These are phyloP conservation scores for Fratercula arctica DNA, from an alignment of 2,797 vertebrate genomes.

Conservation along the genomic window DNA sequence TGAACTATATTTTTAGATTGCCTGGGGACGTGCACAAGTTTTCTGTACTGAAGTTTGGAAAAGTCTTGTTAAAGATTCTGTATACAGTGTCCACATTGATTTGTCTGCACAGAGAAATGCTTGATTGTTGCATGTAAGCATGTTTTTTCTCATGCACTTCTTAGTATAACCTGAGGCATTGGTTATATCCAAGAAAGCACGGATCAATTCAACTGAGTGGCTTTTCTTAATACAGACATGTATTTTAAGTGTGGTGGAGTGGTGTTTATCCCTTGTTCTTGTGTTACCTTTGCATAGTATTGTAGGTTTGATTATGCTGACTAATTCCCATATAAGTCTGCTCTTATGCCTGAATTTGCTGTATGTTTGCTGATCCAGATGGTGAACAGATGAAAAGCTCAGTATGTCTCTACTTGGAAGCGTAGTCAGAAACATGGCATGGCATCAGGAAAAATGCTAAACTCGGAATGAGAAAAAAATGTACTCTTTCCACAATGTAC, in stretches of 20 bases:
- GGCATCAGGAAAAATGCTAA: background rate
- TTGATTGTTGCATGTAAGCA: background rate
- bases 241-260: background rate
- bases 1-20: background rate
- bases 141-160: background rate
- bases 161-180: background rate
- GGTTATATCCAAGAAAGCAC: background rate
- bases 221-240: background rate
- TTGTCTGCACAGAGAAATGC: background rate
- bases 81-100: fast-evolving
- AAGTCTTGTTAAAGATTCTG: background rate
- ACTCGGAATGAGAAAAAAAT: background rate
- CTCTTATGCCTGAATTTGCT: background rate
- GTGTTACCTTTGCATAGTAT: background rate
- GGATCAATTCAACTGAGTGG: background rate
- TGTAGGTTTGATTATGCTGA: background rate
- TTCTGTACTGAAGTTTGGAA: background rate
- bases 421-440: background rate
- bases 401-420: conserved; percentile 35
- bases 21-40: background rate
- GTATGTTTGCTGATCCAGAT: conserved; percentile 41
- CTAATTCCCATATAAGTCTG: background rate
- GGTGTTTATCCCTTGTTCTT: background rate
- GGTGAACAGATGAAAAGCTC: conserved; percentile 60
- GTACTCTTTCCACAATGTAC: background rate